Evolutionary conservation across 2,113 vertebrate genomes (phyloP).

Genomic region (Carlito syrichta): DNA sequence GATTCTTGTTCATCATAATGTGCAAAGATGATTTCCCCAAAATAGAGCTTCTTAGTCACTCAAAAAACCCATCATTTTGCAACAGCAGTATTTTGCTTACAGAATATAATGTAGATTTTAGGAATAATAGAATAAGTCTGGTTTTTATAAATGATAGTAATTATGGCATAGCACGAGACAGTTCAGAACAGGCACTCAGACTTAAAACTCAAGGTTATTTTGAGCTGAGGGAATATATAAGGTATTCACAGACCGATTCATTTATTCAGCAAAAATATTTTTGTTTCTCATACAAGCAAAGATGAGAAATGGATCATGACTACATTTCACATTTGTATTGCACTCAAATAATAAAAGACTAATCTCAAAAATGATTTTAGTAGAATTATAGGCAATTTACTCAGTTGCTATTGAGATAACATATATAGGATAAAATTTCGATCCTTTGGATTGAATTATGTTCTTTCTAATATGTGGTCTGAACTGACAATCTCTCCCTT

Average conservation of each 20-base stretch:
- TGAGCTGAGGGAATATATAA: neutral
- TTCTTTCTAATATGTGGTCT: neutral
- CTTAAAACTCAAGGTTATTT: neutral
- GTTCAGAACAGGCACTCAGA: neutral
- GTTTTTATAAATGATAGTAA: neutral
- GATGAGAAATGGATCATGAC: neutral
- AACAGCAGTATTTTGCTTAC: neutral
- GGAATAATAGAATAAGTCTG: neutral
- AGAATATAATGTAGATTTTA: neutral
- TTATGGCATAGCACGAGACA: neutral
- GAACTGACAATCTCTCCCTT: neutral
- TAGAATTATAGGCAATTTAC: neutral
- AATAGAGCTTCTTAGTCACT: neutral
- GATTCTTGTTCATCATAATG: too few relatives aligned
- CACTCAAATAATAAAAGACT: neutral
- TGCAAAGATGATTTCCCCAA: neutral
- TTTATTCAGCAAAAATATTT: neutral
- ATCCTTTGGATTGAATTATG: neutral
- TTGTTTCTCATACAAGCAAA: neutral
- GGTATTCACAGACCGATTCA: neutral
- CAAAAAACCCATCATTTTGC: neutral
- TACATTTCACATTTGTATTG: neutral
- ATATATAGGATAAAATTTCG: neutral
- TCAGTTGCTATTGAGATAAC: neutral
- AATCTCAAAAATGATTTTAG: neutral